Conservation (phyloP, 2,113 vertebrate genomes). For the Gorilla gorilla region DNA sequence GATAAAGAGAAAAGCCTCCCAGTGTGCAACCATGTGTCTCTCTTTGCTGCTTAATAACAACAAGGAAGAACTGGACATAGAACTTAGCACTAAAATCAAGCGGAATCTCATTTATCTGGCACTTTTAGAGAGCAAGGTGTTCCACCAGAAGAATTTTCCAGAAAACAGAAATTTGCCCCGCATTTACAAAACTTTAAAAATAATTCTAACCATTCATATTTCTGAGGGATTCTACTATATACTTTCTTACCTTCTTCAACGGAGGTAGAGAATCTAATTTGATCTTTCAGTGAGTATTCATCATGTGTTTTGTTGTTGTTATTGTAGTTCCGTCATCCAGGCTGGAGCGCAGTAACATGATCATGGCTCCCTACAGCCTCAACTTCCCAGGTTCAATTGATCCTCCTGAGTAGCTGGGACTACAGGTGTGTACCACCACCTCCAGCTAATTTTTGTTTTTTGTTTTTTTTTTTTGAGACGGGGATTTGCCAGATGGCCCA, state of each 20-base stretch:
- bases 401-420: too few species aligned
- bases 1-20: neutral
- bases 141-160: neutral
- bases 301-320: neutral
- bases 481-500: too few species aligned
- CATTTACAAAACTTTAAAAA: neutral
- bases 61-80: neutral
- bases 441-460: too few species aligned
- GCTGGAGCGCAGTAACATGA: too few species aligned
- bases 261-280: rapidly evolving
- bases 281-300: rapidly evolving
- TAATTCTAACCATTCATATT: neutral
- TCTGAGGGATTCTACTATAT: neutral
- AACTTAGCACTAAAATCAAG: neutral
- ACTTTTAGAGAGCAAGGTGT: neutral
- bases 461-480: too few species aligned
- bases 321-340: neutral
- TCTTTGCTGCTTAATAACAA: neutral
- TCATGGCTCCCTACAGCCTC: too few species aligned
- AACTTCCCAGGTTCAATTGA: too few species aligned
- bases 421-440: too few species aligned
- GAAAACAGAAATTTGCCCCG: neutral
- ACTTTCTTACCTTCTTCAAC: neutral
- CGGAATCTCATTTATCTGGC: neutral
- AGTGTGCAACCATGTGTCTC: rapidly evolving